Evolutionary conservation across 2,888 invertebrate genomes (phyloP).

Genomic region (Pocota personata): DNA sequence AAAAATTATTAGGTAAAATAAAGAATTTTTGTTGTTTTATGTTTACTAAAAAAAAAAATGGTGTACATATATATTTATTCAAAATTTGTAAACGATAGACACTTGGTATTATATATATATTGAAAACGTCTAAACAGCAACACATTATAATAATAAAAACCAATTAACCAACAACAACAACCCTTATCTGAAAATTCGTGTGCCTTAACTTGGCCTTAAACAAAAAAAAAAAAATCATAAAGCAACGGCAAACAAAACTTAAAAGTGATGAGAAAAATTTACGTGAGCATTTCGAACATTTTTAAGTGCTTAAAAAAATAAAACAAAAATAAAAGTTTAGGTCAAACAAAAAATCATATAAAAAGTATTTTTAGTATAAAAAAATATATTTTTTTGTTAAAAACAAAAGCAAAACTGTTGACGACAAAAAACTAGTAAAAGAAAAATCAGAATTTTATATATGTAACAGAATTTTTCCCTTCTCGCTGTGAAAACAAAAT

Average conservation of each 20-base stretch:
- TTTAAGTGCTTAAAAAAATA: constrained; percentile 47
- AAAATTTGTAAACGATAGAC: constrained; percentile 33
- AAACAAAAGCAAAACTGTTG: constrained; percentile 54
- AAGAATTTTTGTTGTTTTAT: constrained; percentile 30
- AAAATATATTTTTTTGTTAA: constrained; percentile 62
- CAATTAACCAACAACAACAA: constrained; percentile 52
- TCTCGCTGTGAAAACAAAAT: constrained; percentile 66
- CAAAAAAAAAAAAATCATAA: constrained; percentile 62
- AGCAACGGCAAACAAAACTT: constrained; percentile 58
- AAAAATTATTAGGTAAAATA: constrained; percentile 46
- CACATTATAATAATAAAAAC: constrained; percentile 27
- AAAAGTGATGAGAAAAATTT: constrained; percentile 56
- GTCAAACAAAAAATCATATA: constrained; percentile 62
- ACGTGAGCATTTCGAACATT: constrained; percentile 56
- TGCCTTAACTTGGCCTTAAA: constrained; percentile 77
- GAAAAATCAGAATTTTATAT: constrained; percentile 72
- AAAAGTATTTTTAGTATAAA: constrained; percentile 57
- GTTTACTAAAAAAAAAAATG: constrained; percentile 26
- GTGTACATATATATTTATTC: constrained; percentile 61
- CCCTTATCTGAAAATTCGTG: constrained; percentile 75
- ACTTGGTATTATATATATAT: constrained; percentile 50
- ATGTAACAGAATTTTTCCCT: constrained; percentile 51
- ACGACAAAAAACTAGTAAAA: constrained; percentile 38
- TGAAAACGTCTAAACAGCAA: constrained; percentile 17
- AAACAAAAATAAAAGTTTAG: constrained; percentile 39